Evolutionary conservation across 2,888 invertebrate species (phyloP).

Genomic region (Thereva nobilitata): DNA sequence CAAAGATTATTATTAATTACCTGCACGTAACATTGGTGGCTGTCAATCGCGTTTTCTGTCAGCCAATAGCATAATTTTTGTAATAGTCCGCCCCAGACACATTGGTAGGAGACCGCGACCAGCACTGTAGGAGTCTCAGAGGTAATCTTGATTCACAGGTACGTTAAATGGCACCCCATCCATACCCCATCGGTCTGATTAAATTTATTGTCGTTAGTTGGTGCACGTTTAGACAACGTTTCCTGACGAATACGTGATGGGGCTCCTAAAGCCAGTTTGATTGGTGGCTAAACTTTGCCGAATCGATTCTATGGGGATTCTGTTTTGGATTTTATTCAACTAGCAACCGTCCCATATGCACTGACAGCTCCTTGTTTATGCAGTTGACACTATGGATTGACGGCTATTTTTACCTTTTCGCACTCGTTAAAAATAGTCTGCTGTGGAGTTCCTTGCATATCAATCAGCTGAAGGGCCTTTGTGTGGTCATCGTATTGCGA

Average conservation of each 20-base stretch:
- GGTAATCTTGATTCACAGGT: too few relatives aligned
- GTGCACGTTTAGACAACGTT: conserved; percentile 32
- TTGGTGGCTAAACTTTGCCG: neutral
- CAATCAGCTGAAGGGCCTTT: conserved; percentile 19
- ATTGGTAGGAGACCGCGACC: neutral
- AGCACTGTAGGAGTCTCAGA: neutral
- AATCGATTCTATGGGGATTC: conserved; percentile 1
- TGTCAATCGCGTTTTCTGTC: conserved; percentile 19
- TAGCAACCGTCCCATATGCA: neutral
- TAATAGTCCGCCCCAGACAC: conserved; percentile 22
- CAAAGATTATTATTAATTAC: conserved; percentile 12
- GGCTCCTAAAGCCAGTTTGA: conserved; percentile 9
- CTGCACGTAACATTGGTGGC: conserved; percentile 22
- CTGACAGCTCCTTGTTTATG: conserved; percentile 31
- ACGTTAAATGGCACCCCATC: too few relatives aligned
- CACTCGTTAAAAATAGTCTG: conserved; percentile 29
- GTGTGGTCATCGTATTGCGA: conserved; percentile 32
- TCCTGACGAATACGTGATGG: conserved; percentile 30
- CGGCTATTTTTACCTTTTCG: conserved; percentile 33
- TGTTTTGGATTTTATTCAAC: neutral
- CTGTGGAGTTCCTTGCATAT: conserved; percentile 4
- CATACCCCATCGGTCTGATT: conserved; percentile 11
- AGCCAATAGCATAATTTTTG: conserved; percentile 28
- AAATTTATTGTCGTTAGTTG: conserved; percentile 28
- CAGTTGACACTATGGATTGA: conserved; percentile 28